Evolutionary conservation across 2,113 vertebrate genomes (phyloP).

Genomic region (Dicrurus megarhynchus): DNA sequence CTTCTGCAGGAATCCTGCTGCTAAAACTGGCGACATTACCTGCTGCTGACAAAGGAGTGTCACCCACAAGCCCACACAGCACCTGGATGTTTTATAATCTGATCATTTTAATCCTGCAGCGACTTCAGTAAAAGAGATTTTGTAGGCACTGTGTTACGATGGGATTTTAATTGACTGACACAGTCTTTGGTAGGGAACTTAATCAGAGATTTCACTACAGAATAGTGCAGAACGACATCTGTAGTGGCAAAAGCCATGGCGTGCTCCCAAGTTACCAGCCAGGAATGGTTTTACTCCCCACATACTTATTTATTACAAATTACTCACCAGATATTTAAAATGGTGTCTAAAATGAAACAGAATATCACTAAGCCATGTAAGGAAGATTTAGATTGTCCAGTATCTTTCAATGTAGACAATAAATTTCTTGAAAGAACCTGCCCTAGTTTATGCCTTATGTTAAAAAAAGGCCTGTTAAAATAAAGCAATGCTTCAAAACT

Average conservation of each 20-base stretch:
- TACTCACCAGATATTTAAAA: not conserved
- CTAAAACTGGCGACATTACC: constrained; percentile 15
- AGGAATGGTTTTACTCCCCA: not conserved
- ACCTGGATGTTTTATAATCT: not conserved
- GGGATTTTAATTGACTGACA: constrained; percentile 11
- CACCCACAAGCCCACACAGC: constrained; percentile 22
- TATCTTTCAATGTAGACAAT: not conserved
- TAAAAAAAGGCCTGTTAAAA: not conserved
- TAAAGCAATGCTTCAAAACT: not conserved
- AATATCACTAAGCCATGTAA: not conserved
- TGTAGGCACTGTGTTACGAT: constrained; percentile 13
- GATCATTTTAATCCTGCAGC: constrained; percentile 45
- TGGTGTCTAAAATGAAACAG: not conserved
- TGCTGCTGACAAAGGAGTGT: constrained; percentile 20
- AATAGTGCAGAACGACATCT: not conserved
- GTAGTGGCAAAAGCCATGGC: not conserved
- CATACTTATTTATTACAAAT: not conserved
- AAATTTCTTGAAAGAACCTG: not conserved
- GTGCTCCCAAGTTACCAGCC: not conserved
- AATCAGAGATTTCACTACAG: not conserved
- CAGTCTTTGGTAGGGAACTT: not conserved
- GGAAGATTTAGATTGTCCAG: not conserved
- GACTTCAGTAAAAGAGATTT: not conserved
- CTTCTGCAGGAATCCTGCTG: constrained; percentile 8
- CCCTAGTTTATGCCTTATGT: not conserved